Percentiles rank a stretch among this genome's conserved stretches.
Evolutionary conservation across 2,888 invertebrate genomes (phyloP).

Genomic region (Ariolimax columbianus): DNA sequence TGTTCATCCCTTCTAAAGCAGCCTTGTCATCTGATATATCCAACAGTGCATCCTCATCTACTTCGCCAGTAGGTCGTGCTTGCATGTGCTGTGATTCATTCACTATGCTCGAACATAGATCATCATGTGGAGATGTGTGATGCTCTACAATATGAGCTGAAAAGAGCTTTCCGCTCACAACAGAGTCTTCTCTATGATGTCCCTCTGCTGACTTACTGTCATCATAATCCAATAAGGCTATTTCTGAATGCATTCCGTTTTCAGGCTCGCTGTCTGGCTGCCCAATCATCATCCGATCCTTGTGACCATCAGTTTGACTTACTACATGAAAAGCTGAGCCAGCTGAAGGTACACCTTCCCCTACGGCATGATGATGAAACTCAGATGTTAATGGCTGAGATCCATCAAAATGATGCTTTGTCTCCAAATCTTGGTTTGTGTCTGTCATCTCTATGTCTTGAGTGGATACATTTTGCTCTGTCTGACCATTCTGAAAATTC

Average conservation of each 20-base stretch:
- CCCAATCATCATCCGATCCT: not conserved
- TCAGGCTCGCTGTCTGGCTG: not conserved
- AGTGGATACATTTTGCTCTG: too few species aligned
- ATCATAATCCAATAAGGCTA: not conserved
- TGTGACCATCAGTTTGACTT: constrained; percentile 17
- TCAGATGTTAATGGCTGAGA: not conserved
- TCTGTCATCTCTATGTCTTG: not conserved
- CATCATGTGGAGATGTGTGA: not conserved
- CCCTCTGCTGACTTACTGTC: not conserved
- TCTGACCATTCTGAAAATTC: not conserved
- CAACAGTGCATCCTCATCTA: not conserved
- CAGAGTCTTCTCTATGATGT: constrained; percentile 6
- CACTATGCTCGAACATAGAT: not conserved
- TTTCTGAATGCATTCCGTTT: not conserved
- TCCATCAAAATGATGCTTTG: not conserved
- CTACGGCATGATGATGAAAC: constrained; percentile 30
- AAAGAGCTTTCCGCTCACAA: not conserved
- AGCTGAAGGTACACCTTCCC: constrained; percentile 10
- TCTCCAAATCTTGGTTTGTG: not conserved
- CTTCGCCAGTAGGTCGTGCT: too few species aligned
- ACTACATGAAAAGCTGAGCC: constrained; percentile 41
- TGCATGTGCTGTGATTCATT: not conserved
- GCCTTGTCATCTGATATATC: not conserved
- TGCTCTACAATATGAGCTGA: constrained; percentile 34
- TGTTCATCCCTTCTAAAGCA: not conserved